A percentile compares a stretch with the other conserved stretches of the same genome.
These are phyloP conservation scores for Sibirionetta formosa DNA, from an alignment of 2,797 vertebrate genomes.

Conservation along the genomic window DNA sequence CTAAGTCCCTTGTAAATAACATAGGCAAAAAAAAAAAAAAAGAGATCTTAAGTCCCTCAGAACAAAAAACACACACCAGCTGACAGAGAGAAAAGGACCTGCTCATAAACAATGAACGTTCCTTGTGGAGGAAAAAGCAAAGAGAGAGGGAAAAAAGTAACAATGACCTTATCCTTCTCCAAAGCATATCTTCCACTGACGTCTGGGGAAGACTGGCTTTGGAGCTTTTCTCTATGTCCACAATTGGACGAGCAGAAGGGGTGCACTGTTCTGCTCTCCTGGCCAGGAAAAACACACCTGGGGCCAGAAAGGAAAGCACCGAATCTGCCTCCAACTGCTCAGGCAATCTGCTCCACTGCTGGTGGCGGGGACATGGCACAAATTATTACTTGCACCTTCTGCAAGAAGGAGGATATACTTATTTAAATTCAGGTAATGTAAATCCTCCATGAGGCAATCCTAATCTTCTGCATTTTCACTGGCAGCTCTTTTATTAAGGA, in stretches of 20 bases:
- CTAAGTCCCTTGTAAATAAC: neutral
- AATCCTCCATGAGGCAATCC: neutral
- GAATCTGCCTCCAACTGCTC: neutral
- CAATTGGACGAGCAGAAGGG: neutral
- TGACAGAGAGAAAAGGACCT: neutral
- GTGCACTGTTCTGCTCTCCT: neutral
- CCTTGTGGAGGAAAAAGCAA: neutral
- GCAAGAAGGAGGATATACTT: neutral
- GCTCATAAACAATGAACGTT: neutral
- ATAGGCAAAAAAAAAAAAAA: neutral
- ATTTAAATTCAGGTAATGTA: neutral
- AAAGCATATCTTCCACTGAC: neutral
- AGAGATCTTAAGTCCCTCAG: neutral
- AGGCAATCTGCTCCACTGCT: neutral
- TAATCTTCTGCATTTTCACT: neutral
- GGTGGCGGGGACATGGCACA: fast-evolving
- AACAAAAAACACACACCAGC: neutral
- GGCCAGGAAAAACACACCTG: neutral
- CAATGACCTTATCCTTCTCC: neutral
- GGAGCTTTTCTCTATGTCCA: neutral
- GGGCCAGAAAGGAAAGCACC: neutral
- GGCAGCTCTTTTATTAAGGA: neutral
- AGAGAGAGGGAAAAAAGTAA: neutral
- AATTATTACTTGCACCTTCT: neutral
- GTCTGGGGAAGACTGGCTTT: neutral